A percentile compares a stretch with the other conserved stretches of the same genome.
phyloP scores from a whole-genome alignment of 2,888 invertebrate species.

The Hydriomena furcata region DNA sequence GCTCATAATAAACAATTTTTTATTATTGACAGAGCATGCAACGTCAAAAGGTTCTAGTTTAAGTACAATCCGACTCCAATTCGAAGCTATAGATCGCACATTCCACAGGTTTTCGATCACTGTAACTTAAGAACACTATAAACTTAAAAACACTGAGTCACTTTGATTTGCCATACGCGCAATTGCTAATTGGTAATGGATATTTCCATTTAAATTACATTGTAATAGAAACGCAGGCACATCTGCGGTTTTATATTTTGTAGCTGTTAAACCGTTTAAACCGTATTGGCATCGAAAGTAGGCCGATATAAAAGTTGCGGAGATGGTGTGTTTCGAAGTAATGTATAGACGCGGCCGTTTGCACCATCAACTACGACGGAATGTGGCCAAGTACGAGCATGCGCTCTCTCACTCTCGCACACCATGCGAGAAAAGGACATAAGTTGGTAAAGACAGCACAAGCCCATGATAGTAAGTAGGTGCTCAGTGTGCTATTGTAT shows the following conservation, averaged over 20 bases:
- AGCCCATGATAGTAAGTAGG: not conserved
- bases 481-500: conserved; percentile 11
- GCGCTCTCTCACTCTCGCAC: conserved; percentile 27
- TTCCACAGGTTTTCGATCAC: conserved; percentile 61
- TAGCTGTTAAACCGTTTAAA: conserved; percentile 1
- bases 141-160: conserved; percentile 71
- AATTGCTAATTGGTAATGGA: conserved; percentile 44
- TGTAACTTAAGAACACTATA: conserved; percentile 58
- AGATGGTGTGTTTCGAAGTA: conserved; percentile 43
- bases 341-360: conserved; percentile 54
- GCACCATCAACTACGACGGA: conserved; percentile 57
- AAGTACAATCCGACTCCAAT: conserved; percentile 43
- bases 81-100: conserved; percentile 51
- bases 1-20: conserved; percentile 48
- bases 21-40: conserved; percentile 44
- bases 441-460: not conserved
- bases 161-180: conserved; percentile 56
- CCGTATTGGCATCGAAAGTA: conserved; percentile 34
- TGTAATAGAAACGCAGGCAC: conserved; percentile 17
- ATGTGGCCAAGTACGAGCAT: conserved; percentile 43
- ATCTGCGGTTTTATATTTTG: conserved; percentile 4
- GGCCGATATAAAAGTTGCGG: conserved; percentile 53
- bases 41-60: conserved; percentile 56
- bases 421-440: conserved; percentile 6
- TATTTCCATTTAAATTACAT: conserved; percentile 47